Conservation (phyloP, 2,113 vertebrate genomes). For the Sphaerodactylus townsendi region DNA sequence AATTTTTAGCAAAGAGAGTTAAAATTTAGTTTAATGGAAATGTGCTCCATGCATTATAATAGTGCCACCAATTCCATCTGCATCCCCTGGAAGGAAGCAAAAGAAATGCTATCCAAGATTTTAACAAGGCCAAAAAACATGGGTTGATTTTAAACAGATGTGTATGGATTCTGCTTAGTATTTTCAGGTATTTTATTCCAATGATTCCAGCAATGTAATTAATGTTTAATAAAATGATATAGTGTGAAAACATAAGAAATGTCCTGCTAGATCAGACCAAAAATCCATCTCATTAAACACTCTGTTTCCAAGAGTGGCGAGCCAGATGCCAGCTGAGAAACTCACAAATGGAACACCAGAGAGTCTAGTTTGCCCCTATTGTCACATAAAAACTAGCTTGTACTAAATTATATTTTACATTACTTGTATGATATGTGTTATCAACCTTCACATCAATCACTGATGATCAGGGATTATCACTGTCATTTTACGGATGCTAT, state of each 20-base stretch:
- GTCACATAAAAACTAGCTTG: background rate
- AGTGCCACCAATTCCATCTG: background rate
- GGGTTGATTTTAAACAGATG: slow-evolving; percentile 71
- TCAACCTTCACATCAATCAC: background rate
- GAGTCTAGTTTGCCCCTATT: background rate
- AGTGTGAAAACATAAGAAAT: slow-evolving; percentile 10
- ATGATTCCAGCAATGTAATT: slow-evolving; percentile 36
- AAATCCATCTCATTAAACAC: background rate
- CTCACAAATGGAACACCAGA: background rate
- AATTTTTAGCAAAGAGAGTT: background rate
- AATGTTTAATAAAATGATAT: slow-evolving; percentile 31
- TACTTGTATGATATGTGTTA: background rate
- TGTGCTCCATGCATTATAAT: background rate
- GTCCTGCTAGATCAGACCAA: background rate
- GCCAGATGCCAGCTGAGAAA: background rate
- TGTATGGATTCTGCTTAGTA: slow-evolving; percentile 28
- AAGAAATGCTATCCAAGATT: slow-evolving; percentile 46
- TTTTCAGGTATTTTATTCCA: slow-evolving; percentile 59
- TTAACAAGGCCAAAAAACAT: slow-evolving; percentile 11
- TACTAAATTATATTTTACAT: background rate
- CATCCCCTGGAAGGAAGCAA: slow-evolving; percentile 17
- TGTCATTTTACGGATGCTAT: background rate
- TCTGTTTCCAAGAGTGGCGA: background rate
- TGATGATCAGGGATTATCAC: background rate
- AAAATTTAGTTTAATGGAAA: background rate